Percentiles rank a stretch among this genome's conserved stretches.
These are phyloP conservation scores for Ibidorhyncha struthersii DNA, from an alignment of 2,113 vertebrate genomes.

Conservation along the genomic window DNA sequence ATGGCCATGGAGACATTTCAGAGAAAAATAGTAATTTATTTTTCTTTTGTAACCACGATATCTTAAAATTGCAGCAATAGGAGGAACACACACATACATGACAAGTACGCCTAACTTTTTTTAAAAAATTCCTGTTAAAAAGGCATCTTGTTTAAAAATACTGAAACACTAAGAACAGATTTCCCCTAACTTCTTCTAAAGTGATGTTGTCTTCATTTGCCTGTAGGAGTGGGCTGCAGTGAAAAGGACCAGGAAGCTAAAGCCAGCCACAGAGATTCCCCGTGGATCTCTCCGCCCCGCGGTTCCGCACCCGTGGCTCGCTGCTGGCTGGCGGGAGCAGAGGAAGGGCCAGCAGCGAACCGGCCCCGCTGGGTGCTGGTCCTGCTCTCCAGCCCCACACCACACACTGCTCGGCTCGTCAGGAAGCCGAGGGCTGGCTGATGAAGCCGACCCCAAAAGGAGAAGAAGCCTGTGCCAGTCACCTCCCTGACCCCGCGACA, in stretches of 20 bases:
- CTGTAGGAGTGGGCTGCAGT: fast-evolving
- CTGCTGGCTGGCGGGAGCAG: neutral
- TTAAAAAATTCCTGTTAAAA: neutral
- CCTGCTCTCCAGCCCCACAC: neutral
- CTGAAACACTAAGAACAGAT: fast-evolving
- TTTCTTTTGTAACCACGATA: neutral
- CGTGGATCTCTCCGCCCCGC: fast-evolving
- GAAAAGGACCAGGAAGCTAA: too few relatives aligned
- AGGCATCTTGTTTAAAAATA: neutral
- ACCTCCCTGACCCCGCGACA: neutral
- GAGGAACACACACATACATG: fast-evolving
- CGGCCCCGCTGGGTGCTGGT: neutral
- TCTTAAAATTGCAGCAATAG: neutral
- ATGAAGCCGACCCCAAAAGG: neutral
- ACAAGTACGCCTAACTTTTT: neutral
- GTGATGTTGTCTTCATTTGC: fast-evolving
- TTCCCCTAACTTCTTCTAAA: neutral
- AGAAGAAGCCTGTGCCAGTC: neutral
- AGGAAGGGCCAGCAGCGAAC: neutral
- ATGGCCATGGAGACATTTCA: neutral
- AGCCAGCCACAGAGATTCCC: neutral
- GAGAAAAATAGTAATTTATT: neutral
- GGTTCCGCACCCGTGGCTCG: neutral
- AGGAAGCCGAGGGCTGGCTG: neutral
- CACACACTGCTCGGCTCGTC: neutral